Evolutionary conservation across 2,888 invertebrate species (phyloP).

Genomic region (Ectemnius lituratus): DNA sequence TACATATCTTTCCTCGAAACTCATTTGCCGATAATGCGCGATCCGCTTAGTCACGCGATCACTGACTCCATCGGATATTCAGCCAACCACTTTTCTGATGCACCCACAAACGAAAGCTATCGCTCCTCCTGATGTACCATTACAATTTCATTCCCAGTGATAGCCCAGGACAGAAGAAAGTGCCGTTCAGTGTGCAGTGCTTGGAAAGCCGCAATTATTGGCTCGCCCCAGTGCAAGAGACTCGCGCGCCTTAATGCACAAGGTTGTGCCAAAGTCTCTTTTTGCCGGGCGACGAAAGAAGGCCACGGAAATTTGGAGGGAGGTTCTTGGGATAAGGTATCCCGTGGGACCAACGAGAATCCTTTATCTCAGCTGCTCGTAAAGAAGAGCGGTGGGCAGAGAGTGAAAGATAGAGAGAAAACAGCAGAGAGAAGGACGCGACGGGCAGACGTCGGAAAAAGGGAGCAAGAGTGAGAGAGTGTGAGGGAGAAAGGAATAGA

Average conservation of each 20-base stretch:
- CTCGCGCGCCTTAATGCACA: too few species aligned
- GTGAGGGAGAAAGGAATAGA: background rate
- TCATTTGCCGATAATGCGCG: conserved; percentile 6
- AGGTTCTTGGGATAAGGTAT: conserved; percentile 47
- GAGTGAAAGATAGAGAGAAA: background rate
- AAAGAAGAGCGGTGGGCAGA: conserved; percentile 36
- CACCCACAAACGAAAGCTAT: background rate
- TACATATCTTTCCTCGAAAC: conserved; percentile 1
- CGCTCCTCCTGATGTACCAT: background rate
- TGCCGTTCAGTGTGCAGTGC: too few species aligned
- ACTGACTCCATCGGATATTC: background rate
- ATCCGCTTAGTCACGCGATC: background rate
- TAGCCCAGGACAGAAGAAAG: too few species aligned
- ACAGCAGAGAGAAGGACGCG: background rate
- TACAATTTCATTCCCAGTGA: too few species aligned
- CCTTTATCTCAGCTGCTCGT: conserved; percentile 62
- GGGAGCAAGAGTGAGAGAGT: conserved; percentile 14
- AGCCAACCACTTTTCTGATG: background rate
- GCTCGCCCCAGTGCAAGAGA: conserved; percentile 4
- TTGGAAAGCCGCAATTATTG: conserved; percentile 22
- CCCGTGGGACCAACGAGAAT: conserved; percentile 49
- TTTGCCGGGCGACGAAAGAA: conserved; percentile 7
- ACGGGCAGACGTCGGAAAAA: conserved; percentile 24
- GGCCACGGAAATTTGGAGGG: conserved; percentile 48
- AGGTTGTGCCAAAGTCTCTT: conserved; percentile 38